Conservation (phyloP, 2,113 vertebrate genomes). For the Nesospiza acunhae region DNA sequence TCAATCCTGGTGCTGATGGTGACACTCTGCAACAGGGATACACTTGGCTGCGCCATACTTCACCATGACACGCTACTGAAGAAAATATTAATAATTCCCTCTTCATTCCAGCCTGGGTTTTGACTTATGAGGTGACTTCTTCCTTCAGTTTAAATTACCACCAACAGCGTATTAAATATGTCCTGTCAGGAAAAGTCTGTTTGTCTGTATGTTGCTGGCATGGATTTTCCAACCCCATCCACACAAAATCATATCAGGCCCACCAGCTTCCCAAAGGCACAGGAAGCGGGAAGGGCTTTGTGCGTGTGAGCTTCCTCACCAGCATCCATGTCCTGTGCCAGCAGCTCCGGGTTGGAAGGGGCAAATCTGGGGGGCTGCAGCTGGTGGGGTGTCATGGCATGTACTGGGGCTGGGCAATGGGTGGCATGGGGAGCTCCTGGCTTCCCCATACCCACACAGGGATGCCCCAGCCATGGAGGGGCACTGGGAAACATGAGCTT, state of each 20-base stretch:
- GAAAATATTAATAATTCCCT: slow-evolving; percentile 26
- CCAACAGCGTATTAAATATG: not conserved
- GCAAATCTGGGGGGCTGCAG: not conserved
- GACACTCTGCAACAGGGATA: not conserved
- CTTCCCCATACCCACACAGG: not conserved
- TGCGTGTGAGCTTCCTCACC: fast-evolving
- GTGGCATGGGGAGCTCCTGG: not conserved
- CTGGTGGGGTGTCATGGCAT: fast-evolving
- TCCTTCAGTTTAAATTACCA: slow-evolving; percentile 26
- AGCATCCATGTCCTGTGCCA: fast-evolving
- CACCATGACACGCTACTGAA: not conserved
- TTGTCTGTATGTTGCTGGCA: not conserved
- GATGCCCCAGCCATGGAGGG: not conserved
- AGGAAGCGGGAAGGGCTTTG: not conserved
- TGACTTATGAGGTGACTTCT: not conserved
- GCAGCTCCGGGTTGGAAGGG: fast-evolving
- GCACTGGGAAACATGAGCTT: not conserved
- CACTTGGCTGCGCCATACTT: not conserved
- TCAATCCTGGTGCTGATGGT: not conserved
- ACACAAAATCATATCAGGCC: not conserved
- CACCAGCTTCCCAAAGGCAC: not conserved
- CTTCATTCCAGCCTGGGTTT: not conserved
- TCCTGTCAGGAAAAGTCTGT: not conserved
- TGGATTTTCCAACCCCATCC: not conserved
- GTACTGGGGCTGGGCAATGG: fast-evolving